These are phyloP conservation scores for Drosophila mettleri DNA, from an alignment of 2,888 invertebrate genomes.

Conservation along the genomic window DNA sequence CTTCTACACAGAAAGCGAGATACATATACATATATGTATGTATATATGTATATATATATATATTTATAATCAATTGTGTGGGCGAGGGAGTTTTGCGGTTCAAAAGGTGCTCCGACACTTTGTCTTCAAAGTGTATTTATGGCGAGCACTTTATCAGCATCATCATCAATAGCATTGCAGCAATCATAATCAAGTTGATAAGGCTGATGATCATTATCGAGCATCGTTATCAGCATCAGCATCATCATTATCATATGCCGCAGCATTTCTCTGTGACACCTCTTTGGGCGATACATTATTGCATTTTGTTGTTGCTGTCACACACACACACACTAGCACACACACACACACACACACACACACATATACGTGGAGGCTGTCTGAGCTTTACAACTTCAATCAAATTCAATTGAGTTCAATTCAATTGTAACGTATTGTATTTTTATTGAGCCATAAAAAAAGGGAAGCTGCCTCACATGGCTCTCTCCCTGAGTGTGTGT, in stretches of 20 bases:
- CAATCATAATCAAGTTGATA: slow-evolving; percentile 5
- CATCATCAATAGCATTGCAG: slow-evolving; percentile 22
- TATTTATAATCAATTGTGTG: slow-evolving; percentile 16
- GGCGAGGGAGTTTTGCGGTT: neutral
- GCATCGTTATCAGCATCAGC: neutral
- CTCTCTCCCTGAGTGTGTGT: slow-evolving; percentile 5
- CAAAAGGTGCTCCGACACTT: slow-evolving; percentile 34
- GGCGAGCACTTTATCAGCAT: slow-evolving; percentile 60
- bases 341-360: slow-evolving; percentile 15
- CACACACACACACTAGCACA: slow-evolving; percentile 8
- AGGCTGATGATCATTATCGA: slow-evolving; percentile 1
- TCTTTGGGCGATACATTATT: slow-evolving; percentile 63
- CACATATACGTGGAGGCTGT: slow-evolving; percentile 39
- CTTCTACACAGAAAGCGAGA: slow-evolving; percentile 15
- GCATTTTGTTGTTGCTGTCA: slow-evolving; percentile 64
- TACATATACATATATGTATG: neutral
- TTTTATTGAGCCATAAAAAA: slow-evolving; percentile 80
- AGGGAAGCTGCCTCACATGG: slow-evolving; percentile 49
- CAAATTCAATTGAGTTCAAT: slow-evolving; percentile 81
- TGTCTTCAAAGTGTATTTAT: slow-evolving; percentile 70
- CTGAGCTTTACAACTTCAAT: slow-evolving; percentile 81
- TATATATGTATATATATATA: neutral
- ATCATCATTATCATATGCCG: slow-evolving; percentile 6
- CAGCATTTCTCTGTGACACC: slow-evolving; percentile 49
- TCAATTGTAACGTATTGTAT: slow-evolving; percentile 81